phyloP scores from a whole-genome alignment of 1,140 invertebrate species.

The Papilio helenus region DNA sequence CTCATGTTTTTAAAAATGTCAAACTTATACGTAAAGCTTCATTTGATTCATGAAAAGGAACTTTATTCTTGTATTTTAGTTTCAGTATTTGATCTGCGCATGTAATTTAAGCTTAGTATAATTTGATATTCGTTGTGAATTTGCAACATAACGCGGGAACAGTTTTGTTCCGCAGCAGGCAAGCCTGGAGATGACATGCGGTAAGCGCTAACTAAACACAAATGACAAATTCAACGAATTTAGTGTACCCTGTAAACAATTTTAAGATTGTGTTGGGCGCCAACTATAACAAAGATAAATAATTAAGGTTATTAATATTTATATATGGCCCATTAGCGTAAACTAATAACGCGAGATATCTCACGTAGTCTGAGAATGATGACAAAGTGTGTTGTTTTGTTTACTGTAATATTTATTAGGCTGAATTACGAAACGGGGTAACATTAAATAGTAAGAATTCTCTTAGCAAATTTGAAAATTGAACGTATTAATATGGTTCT shows the following conservation, averaged over 20 bases:
- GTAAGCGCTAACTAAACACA: background rate
- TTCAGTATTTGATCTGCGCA: background rate
- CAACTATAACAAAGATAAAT: background rate
- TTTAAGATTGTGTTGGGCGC: background rate
- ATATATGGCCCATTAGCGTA: background rate
- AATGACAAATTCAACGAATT: background rate
- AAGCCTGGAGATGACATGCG: conserved; percentile 6
- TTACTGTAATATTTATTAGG: background rate
- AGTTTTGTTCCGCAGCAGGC: conserved; percentile 3
- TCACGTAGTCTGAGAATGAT: conserved; percentile 4
- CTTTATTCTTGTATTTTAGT: background rate
- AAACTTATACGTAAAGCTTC: background rate
- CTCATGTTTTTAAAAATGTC: background rate
- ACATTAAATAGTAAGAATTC: background rate
- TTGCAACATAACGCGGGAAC: conserved; percentile 1
- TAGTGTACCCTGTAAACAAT: background rate
- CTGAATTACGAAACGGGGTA: background rate
- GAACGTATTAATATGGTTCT: too few species aligned
- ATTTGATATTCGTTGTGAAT: conserved; percentile 11
- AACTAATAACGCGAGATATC: conserved; percentile 7
- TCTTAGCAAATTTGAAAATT: too few species aligned
- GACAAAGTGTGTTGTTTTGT: background rate
- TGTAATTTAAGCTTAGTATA: background rate
- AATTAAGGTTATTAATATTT: conserved; percentile 17
- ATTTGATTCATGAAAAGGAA: background rate